phyloP scores from a whole-genome alignment of 2,797 vertebrate genomes.

The Uromys caudimaculatus region DNA sequence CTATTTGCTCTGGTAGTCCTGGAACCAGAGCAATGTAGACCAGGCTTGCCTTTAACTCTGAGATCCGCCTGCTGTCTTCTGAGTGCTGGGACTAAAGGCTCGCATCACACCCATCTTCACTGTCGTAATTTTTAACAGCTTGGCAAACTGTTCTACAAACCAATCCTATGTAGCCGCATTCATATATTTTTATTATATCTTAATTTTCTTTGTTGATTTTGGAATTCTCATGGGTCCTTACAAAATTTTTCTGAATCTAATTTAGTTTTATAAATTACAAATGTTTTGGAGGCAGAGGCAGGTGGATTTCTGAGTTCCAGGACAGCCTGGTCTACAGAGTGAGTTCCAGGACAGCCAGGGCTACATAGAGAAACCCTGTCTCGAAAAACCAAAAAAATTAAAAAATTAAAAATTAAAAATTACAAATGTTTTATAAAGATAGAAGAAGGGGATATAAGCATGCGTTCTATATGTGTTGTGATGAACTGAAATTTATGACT shows the following conservation, averaged over 20 bases:
- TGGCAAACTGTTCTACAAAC: slow-evolving; percentile 42
- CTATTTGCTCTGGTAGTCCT: not conserved
- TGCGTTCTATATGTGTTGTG: not conserved
- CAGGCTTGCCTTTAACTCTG: not conserved
- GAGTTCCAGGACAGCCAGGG: too few relatives aligned
- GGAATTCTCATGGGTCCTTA: not conserved
- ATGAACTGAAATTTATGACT: slow-evolving; percentile 12
- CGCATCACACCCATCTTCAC: not conserved
- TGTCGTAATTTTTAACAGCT: slow-evolving; percentile 27
- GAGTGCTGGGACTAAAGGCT: not conserved
- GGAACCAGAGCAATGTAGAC: not conserved
- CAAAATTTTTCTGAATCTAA: slow-evolving; percentile 6
- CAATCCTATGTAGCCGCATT: slow-evolving; percentile 25
- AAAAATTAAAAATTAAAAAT: too few relatives aligned
- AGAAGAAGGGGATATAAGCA: not conserved
- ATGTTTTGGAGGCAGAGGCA: too few relatives aligned
- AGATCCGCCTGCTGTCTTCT: not conserved
- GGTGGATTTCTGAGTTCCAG: too few relatives aligned
- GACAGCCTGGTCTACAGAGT: too few relatives aligned
- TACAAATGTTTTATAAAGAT: not conserved
- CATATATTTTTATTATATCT: not conserved
- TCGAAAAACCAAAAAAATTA: too few relatives aligned
- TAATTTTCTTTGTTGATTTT: slow-evolving; percentile 52
- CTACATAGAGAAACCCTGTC: too few relatives aligned
- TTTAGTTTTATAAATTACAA: slow-evolving; percentile 19